Evolutionary conservation across 2,113 vertebrate species (phyloP).

Genomic region (Parotia lawesii): DNA sequence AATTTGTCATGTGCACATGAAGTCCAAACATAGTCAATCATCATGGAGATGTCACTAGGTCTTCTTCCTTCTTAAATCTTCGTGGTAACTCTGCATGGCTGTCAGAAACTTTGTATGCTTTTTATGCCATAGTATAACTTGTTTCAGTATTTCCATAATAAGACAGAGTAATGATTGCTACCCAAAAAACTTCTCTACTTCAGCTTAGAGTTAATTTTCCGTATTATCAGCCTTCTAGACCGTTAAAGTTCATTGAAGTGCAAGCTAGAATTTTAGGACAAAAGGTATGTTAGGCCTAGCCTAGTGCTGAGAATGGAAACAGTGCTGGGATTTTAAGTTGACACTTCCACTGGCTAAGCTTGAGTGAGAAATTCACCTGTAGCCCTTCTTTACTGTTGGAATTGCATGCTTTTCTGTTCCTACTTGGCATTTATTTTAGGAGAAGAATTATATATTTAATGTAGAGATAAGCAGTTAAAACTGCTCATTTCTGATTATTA

Average conservation of each 20-base stretch:
- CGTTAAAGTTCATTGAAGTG: not conserved
- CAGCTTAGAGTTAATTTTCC: not conserved
- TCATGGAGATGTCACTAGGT: not conserved
- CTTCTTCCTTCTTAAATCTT: not conserved
- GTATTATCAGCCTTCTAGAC: not conserved
- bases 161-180: not conserved
- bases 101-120: not conserved
- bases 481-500: not conserved
- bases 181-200: not conserved
- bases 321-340: not conserved
- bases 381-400: not conserved
- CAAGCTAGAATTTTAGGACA: not conserved
- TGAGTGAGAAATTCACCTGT: not conserved
- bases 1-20: not conserved
- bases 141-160: not conserved
- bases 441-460: not conserved
- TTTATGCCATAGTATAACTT: not conserved
- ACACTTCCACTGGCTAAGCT: not conserved
- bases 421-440: not conserved
- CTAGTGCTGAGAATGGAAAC: not conserved
- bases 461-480: not conserved
- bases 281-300: not conserved
- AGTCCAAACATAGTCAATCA: not conserved
- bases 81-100: fast-evolving
- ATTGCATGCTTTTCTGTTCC: not conserved